phyloP scores from a whole-genome alignment of 1,140 invertebrate genomes.

The Penaeus vannamei region DNA sequence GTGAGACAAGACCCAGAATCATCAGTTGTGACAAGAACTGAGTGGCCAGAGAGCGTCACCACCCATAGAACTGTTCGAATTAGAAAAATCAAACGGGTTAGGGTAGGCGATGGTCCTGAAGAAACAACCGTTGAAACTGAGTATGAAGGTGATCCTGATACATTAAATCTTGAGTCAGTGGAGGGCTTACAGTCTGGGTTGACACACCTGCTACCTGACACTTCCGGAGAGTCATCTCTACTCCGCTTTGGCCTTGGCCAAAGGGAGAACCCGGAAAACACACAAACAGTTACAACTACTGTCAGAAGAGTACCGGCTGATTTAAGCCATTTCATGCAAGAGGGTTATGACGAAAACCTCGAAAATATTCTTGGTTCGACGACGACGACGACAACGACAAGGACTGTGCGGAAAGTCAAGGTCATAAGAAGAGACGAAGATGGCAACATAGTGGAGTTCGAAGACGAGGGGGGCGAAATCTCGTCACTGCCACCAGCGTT shows the following conservation, averaged over 20 bases:
- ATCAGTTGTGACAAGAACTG: background rate
- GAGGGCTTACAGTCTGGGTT: slow-evolving; percentile 12
- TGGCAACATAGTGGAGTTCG: slow-evolving; percentile 51
- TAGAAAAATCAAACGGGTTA: slow-evolving; percentile 53
- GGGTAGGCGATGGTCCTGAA: slow-evolving; percentile 58
- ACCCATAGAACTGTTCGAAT: slow-evolving; percentile 49
- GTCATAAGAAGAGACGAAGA: slow-evolving; percentile 45
- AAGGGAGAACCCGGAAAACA: slow-evolving; percentile 53
- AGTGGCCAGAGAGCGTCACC: slow-evolving; percentile 41
- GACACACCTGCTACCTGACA: slow-evolving; percentile 47
- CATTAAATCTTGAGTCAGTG: slow-evolving; percentile 30
- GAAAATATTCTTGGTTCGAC: slow-evolving; percentile 40
- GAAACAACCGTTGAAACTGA: slow-evolving; percentile 53
- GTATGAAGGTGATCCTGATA: slow-evolving; percentile 28
- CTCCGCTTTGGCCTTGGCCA: slow-evolving; percentile 58
- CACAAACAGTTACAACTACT: slow-evolving; percentile 45
- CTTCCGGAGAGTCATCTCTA: slow-evolving; percentile 46
- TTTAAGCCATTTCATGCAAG: slow-evolving; percentile 25
- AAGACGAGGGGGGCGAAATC: slow-evolving; percentile 27
- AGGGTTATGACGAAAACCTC: slow-evolving; percentile 53
- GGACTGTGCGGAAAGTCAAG: slow-evolving; percentile 47
- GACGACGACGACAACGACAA: slow-evolving; percentile 51
- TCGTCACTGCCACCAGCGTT: slow-evolving; percentile 19
- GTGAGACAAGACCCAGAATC: background rate
- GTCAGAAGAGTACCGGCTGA: slow-evolving; percentile 39